Conservation (phyloP, 2,113 vertebrate genomes). For the Apodemus speciosus region DNA sequence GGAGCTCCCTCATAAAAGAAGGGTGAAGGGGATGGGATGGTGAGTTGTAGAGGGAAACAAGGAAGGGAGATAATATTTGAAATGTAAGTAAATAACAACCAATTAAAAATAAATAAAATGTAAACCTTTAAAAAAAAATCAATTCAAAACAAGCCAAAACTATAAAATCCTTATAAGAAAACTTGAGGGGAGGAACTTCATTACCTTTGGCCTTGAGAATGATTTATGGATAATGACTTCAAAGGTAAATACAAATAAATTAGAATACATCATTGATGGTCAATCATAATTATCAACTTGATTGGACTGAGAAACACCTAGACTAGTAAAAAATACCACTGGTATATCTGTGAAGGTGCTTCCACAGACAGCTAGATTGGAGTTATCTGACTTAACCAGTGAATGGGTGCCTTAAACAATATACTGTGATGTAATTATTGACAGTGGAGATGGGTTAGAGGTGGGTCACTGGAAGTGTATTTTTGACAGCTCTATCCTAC, state of each 20-base stretch:
- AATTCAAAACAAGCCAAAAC: neutral
- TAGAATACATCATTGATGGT: neutral
- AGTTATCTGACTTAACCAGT: neutral
- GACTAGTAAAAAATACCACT: neutral
- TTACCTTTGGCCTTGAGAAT: neutral
- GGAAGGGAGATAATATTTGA: no score
- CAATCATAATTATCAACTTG: neutral
- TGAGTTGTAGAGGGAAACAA: no score
- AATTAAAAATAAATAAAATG: no score
- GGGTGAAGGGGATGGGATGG: no score
- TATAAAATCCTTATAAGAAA: neutral
- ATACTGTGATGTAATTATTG: neutral
- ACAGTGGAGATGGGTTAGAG: neutral
- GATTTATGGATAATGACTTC: neutral
- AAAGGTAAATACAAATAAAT: slow-evolving; percentile 40
- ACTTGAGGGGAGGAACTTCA: neutral
- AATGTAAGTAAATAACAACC: no score
- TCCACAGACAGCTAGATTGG: neutral
- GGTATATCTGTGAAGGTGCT: neutral
- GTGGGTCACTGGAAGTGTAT: no score
- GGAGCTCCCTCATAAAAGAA: no score
- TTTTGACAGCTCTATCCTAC: neutral
- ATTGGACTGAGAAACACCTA: neutral
- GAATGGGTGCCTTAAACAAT: neutral
- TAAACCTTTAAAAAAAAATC: neutral